Evolutionary conservation across 2,797 vertebrate species (phyloP).

Genomic region (Epinephelus coioides): DNA sequence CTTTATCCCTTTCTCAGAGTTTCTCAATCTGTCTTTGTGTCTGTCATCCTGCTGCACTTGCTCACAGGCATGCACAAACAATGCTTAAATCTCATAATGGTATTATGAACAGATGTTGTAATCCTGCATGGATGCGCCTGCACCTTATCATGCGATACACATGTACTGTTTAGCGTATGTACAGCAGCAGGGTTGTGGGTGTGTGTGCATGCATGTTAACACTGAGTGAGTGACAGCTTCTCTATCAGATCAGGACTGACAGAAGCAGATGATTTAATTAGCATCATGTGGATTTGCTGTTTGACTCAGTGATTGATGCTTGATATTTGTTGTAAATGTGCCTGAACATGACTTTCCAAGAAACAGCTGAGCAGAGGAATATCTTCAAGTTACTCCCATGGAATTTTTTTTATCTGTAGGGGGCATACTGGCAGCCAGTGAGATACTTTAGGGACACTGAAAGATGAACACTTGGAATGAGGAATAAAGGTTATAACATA

Average conservation of each 20-base stretch:
- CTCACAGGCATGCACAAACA: slow-evolving; percentile 1
- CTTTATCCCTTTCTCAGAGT: background rate
- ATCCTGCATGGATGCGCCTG: slow-evolving; percentile 11
- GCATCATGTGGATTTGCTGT: slow-evolving; percentile 1
- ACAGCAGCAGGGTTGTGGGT: background rate
- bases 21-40: slow-evolving; percentile 22
- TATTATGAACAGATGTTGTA: slow-evolving; percentile 33
- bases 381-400: background rate
- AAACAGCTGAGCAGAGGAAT: slow-evolving; percentile 6
- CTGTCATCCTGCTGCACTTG: slow-evolving; percentile 13
- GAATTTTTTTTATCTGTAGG: background rate
- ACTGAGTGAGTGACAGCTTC: slow-evolving; percentile 9
- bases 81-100: background rate
- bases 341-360: background rate
- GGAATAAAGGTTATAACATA: background rate
- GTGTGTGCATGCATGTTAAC: background rate
- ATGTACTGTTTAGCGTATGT: background rate
- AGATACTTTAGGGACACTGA: background rate
- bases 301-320: slow-evolving; percentile 37
- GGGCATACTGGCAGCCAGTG: background rate
- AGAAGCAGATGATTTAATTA: slow-evolving; percentile 43
- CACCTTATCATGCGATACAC: slow-evolving; percentile 20
- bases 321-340: slow-evolving; percentile 24
- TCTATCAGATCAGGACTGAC: slow-evolving; percentile 34
- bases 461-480: background rate